Conservation (phyloP, 2,888 invertebrate genomes). For the Tetheella fluctuosa region DNA sequence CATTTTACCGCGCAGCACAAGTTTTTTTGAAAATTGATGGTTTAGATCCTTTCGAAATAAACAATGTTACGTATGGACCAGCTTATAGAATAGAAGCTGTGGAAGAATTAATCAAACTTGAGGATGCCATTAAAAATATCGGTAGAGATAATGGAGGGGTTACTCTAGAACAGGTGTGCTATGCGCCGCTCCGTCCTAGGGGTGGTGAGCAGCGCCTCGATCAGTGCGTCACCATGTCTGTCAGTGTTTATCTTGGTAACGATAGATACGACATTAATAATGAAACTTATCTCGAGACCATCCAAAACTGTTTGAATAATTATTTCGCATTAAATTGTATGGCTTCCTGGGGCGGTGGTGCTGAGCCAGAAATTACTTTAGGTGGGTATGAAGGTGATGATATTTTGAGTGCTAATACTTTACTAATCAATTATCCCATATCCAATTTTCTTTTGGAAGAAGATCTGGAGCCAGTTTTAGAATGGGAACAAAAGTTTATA, state of each 20-base stretch:
- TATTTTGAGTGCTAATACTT: constrained; percentile 72
- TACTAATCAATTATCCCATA: constrained; percentile 91
- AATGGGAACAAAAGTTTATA: constrained; percentile 91
- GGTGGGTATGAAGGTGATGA: constrained; percentile 87
- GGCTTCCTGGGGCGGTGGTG: constrained; percentile 94
- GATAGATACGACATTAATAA: constrained; percentile 78
- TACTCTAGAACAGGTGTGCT: constrained; percentile 87
- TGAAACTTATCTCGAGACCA: constrained; percentile 62
- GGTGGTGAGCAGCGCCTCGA: constrained; percentile 79
- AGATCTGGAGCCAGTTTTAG: constrained; percentile 84
- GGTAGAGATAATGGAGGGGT: constrained; percentile 82
- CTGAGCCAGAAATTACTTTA: constrained; percentile 92
- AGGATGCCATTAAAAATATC: constrained; percentile 86
- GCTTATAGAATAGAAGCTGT: constrained; percentile 91
- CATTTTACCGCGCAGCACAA: constrained; percentile 95
- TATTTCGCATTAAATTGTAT: constrained; percentile 85
- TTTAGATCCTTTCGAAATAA: constrained; percentile 63
- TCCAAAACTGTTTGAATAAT: constrained; percentile 73
- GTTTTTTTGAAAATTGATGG: constrained; percentile 90
- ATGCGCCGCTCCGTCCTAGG: constrained; percentile 90
- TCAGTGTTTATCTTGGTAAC: constrained; percentile 91
- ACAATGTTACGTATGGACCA: constrained; percentile 88
- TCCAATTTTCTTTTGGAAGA: constrained; percentile 86
- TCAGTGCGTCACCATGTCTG: constrained; percentile 92
- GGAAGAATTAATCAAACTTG: constrained; percentile 87